A percentile compares a stretch with the other conserved stretches of the same genome.
Evolutionary conservation across 2,113 vertebrate species (phyloP).

Genomic region (Glaucomys volans): DNA sequence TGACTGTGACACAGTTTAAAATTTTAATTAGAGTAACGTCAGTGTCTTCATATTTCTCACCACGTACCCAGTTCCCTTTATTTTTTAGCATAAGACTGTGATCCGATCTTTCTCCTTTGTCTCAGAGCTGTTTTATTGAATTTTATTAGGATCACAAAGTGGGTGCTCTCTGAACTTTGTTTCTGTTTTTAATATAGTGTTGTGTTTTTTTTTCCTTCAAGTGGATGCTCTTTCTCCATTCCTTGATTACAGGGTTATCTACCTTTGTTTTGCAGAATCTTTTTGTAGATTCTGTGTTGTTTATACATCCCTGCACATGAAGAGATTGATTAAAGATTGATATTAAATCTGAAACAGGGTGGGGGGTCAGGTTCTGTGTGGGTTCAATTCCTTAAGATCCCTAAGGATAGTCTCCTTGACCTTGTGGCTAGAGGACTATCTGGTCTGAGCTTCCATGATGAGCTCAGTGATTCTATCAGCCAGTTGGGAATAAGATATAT

Average conservation of each 20-base stretch:
- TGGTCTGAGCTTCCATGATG: neutral
- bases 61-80: constrained; percentile 3
- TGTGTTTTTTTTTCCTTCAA: constrained; percentile 3
- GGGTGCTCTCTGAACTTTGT: neutral
- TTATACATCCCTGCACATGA: neutral
- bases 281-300: neutral
- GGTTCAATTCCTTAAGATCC: neutral
- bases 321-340: neutral
- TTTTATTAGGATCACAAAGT: constrained; percentile 35
- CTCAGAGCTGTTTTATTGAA: constrained; percentile 24
- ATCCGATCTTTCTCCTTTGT: constrained; percentile 44
- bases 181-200: constrained; percentile 39
- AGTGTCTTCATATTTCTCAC: constrained; percentile 41
- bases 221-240: neutral
- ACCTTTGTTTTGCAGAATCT: neutral
- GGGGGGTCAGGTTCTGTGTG: neutral
- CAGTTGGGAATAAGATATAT: neutral
- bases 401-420: neutral
- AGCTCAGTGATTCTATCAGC: neutral
- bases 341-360: neutral
- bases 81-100: neutral
- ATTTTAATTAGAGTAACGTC: constrained; percentile 12
- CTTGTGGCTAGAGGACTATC: neutral
- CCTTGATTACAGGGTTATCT: constrained; percentile 42
- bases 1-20: constrained; percentile 1